phyloP scores from a whole-genome alignment of 2,113 vertebrate genomes.

The Tauraco erythrolophus region DNA sequence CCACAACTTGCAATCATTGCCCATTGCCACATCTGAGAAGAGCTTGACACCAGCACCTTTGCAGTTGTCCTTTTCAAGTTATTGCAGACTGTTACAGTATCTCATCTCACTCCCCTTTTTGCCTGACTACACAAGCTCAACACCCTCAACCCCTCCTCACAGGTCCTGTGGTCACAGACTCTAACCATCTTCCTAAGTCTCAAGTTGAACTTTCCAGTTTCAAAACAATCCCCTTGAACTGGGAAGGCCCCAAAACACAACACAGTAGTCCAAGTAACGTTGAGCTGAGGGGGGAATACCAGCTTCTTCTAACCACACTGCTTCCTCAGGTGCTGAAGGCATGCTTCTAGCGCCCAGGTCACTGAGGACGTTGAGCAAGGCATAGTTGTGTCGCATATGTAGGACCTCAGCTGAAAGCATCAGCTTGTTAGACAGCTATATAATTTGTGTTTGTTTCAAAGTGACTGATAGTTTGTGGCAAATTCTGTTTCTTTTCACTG shows the following conservation, averaged over 20 bases:
- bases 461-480: background rate
- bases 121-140: background rate
- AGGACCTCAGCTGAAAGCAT: background rate
- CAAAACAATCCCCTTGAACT: background rate
- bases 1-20: background rate
- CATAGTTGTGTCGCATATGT: accelerated
- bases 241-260: background rate
- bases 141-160: background rate
- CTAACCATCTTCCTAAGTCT: background rate
- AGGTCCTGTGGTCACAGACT: background rate
- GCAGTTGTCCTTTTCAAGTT: background rate
- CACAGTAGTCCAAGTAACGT: background rate
- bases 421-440: background rate
- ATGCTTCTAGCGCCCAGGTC: background rate
- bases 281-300: background rate
- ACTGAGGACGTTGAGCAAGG: background rate
- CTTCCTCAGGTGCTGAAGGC: background rate
- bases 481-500: background rate
- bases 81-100: background rate
- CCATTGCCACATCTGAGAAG: background rate
- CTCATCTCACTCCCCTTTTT: background rate
- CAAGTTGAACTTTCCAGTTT: background rate
- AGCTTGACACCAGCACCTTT: background rate
- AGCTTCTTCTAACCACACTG: background rate
- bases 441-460: background rate